Percentiles rank a stretch among this genome's conserved stretches.
Evolutionary conservation across 2,888 invertebrate genomes (phyloP).

Genomic region (Cataglyphis livida): DNA sequence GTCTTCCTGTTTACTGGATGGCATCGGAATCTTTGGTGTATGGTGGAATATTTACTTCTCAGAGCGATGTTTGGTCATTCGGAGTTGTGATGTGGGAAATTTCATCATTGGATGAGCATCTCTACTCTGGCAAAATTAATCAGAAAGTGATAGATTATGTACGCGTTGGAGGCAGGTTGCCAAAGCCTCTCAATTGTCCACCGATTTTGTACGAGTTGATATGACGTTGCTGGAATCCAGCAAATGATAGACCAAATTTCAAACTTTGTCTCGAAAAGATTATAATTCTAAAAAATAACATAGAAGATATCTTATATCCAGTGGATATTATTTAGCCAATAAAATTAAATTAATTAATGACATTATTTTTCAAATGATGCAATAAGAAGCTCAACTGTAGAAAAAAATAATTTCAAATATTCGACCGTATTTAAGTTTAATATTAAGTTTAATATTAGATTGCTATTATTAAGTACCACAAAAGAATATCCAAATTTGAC

Average conservation of each 20-base stretch:
- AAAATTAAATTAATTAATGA: no score
- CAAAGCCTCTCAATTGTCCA: slow-evolving; percentile 94
- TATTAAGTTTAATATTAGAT: no score
- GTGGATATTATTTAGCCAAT: slow-evolving; percentile 73
- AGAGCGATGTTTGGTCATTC: slow-evolving; percentile 99
- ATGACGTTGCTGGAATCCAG: slow-evolving; percentile 94
- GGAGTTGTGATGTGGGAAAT: slow-evolving; percentile 99
- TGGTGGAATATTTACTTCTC: slow-evolving; percentile 91
- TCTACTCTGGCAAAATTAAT: slow-evolving; percentile 97
- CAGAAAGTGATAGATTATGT: slow-evolving; percentile 96
- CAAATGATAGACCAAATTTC: slow-evolving; percentile 95
- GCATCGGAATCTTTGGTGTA: slow-evolving; percentile 88
- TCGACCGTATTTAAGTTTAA: no score
- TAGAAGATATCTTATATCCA: slow-evolving; percentile 79
- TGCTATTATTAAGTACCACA: no score
- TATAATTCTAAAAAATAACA: slow-evolving; percentile 78
- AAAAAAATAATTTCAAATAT: no score
- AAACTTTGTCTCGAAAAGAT: slow-evolving; percentile 90
- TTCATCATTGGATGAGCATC: slow-evolving; percentile 97
- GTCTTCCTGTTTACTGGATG: slow-evolving; percentile 93
- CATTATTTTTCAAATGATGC: no score
- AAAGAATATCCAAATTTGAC: no score
- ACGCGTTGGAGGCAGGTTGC: slow-evolving; percentile 94
- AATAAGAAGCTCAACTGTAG: no score
- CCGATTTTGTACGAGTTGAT: slow-evolving; percentile 93